phyloP scores from a whole-genome alignment of 2,888 invertebrate genomes.

The Cyaniris semiargus region DNA sequence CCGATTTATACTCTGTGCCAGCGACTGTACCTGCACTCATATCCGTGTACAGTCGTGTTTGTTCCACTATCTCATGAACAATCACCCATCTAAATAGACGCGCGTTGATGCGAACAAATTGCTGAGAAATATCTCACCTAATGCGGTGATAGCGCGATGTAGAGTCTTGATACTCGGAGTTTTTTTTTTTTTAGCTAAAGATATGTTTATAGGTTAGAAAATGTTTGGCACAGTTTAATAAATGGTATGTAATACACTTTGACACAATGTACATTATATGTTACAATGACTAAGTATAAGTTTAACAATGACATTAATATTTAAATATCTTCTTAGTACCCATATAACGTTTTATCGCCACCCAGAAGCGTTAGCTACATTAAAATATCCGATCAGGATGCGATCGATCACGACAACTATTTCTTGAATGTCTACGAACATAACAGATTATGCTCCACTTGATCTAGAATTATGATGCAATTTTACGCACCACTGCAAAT shows the following conservation, averaged over 20 bases:
- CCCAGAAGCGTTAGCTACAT: constrained; percentile 27
- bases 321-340: not conserved
- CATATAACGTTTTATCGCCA: not conserved
- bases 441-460: constrained; percentile 27
- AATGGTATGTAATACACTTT: too few species aligned
- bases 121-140: constrained; percentile 66
- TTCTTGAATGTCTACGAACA: constrained; percentile 28
- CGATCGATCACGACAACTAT: constrained; percentile 30
- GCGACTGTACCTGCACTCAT: constrained; percentile 10
- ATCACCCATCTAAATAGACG: constrained; percentile 61
- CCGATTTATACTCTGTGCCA: not conserved
- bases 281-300: not conserved
- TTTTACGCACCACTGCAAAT: constrained; percentile 8
- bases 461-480: constrained; percentile 30
- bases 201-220: not conserved
- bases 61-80: constrained; percentile 57
- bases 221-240: too few species aligned
- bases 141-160: constrained; percentile 43
- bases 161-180: constrained; percentile 53
- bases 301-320: not conserved
- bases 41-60: constrained; percentile 15
- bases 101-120: constrained; percentile 74
- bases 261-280: too few species aligned
- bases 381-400: constrained; percentile 30
- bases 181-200: not conserved